Conservation (phyloP, 2,888 invertebrate species). For the Tipula confusa region DNA sequence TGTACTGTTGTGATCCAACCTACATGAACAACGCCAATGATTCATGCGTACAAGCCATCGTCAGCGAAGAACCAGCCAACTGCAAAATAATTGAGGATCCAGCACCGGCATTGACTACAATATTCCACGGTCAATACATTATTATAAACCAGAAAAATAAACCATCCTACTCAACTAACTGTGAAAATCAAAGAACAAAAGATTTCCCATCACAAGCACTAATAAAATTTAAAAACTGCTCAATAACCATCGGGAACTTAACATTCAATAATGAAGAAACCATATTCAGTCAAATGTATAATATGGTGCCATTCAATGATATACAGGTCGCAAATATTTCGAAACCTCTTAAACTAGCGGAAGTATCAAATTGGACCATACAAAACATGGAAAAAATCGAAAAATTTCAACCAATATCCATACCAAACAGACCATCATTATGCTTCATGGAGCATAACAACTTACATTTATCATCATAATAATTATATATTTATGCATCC, state of each 20-base stretch:
- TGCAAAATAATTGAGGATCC: not conserved
- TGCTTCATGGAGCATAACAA: not conserved
- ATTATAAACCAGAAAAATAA: not conserved
- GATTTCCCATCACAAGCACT: not conserved
- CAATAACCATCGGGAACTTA: not conserved
- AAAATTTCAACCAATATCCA: not conserved
- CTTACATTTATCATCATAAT: not conserved
- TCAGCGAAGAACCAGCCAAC: not conserved
- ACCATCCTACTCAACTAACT: not conserved
- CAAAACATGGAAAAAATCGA: not conserved
- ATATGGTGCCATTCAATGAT: not conserved
- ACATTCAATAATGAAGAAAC: not conserved
- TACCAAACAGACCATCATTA: not conserved
- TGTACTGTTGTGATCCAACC: not conserved
- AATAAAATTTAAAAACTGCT: not conserved
- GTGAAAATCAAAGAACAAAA: not conserved
- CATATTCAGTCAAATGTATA: not conserved
- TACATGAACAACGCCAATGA: no score
- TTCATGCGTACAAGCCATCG: not conserved
- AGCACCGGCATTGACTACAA: not conserved
- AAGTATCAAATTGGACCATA: not conserved
- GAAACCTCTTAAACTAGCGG: not conserved
- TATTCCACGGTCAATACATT: not conserved
- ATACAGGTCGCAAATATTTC: not conserved
- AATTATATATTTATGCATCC: not conserved